Base-by-base conservation (phyloP, 1,140 invertebrate species). In the Rhagoletis zephyria region DNA sequence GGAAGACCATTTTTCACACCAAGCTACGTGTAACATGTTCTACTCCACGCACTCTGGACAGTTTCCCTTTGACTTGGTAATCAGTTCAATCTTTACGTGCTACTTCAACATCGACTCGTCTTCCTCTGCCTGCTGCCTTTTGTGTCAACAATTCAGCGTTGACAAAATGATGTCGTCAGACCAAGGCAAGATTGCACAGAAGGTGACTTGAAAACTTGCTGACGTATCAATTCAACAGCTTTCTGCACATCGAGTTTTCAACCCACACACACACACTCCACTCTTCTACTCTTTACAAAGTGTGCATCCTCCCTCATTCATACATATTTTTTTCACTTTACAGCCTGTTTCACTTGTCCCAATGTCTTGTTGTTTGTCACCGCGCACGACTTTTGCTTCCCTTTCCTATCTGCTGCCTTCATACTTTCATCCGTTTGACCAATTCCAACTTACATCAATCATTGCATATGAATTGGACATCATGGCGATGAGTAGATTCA, bases 401-500 rank as follows among this genome's bases (percentile, higher is more conserved):
- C 30, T 30, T 1, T 9, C 2, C 40, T 70, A 14, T 19, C 4
- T 0, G 14, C 42, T 42, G 48, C 51, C 40, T 56, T 81, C 85
- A 85, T 56, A 63, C 85, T 4, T 63, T 45, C 85, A 63, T 85
- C 63, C 59, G 12, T 19, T 56, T 87, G 14, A 63, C 10, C 74
- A 63, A 85, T 87, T 85, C 40, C 51, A 63, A 89, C 92, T 93
- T 91, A 94, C 94, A 91, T 94, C 94, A 91, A 97, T 97, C 89
- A 96, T 94, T 63, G 97, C 95, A 91, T 97, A 98, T 7, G 97
- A 97, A 93, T 97, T 97, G 89, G 96, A 97, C 96, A 97, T 97
- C 97, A 97, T 98, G 87, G 97, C 97, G 89, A 98, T 97, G 65
- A 98, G 95, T 87, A 97, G 95, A 93, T 98, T 97, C 87, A 97